Evolutionary conservation across 2,113 vertebrate genomes (phyloP), one percentile per base, ranked within the genome.

Genomic region (Montifringilla adamsi): DNA sequence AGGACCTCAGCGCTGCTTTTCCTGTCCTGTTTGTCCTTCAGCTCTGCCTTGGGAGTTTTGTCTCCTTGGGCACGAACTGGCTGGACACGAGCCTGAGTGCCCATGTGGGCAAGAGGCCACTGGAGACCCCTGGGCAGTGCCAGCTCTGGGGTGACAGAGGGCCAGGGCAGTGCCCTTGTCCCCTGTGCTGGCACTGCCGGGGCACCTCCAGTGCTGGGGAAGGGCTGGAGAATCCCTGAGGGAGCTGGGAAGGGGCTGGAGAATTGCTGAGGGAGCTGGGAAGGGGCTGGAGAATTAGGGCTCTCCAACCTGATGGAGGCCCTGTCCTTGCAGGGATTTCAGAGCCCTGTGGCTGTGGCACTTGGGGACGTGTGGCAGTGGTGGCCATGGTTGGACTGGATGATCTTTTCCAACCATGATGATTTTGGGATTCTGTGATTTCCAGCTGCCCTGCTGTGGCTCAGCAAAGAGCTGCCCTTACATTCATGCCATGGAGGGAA

Each of bases 1-100:
- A 10, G 26, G 41, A 3, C 13, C 28, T 24, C 13, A 2, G 10
- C 6, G 3, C 8, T 17, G 19, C 31, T 1, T 18, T 12, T 33
- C 1, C 22, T 19, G 27, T 11, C 47, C n/a, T 13, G 4, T 11
- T 68, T n/a, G 27, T 16, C 9, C 41, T 33, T 10, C 6, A 1
- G 1, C n/a, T 7, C 23, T 59, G n/a, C n/a, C 7, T 7, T 11
- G 37, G 46, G 67, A 52, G 5, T 21, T 30, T 27, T 6, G 2
- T 26, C 52, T 66, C 23, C 52, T 43, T 0, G 15, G 7, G 15
- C 8, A 4, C 15, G 11, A 41, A 28, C 3, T 39, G 59, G 30
- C 3, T 31, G 55, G 11, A 15, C 26, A 30, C 1, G 19, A 59
- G 13, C 41, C 31, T 11, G 19, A 17, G 52, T 43, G 52, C 41